Evolutionary conservation across 2,113 vertebrate genomes (phyloP).

Genomic region (Prionailurus bengalensis): DNA sequence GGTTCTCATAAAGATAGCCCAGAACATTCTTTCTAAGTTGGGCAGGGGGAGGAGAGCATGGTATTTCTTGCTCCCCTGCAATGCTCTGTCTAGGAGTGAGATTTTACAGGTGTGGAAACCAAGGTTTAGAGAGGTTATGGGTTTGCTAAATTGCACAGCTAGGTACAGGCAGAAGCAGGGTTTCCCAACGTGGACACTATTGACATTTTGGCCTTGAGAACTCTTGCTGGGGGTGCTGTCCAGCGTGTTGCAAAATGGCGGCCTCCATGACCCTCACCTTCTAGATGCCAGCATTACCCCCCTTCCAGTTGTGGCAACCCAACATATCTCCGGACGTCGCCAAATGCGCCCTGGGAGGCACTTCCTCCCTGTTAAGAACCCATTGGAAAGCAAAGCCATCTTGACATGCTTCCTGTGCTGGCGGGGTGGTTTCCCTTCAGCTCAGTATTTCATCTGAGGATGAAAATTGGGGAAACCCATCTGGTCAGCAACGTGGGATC

Average conservation of each 20-base stretch:
- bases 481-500: neutral
- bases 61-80: neutral
- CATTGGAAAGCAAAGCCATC: neutral
- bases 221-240: neutral
- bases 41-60: neutral
- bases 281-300: neutral
- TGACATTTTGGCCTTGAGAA: neutral
- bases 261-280: neutral
- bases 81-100: neutral
- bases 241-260: neutral
- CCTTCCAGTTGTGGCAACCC: neutral
- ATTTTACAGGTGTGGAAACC: neutral
- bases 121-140: neutral
- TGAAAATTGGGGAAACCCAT: neutral
- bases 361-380: neutral
- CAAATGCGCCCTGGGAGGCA: neutral
- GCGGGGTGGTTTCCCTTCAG: neutral
- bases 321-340: neutral
- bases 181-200: neutral
- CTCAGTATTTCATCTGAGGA: constrained; percentile 18
- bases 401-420: neutral
- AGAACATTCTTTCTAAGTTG: neutral
- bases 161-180: neutral
- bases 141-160: neutral
- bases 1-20: neutral